Evolutionary conservation across 1,140 invertebrate genomes (phyloP), one percentile per base, ranked within the genome.

Genomic region (Lordiphosa stackelbergi): DNA sequence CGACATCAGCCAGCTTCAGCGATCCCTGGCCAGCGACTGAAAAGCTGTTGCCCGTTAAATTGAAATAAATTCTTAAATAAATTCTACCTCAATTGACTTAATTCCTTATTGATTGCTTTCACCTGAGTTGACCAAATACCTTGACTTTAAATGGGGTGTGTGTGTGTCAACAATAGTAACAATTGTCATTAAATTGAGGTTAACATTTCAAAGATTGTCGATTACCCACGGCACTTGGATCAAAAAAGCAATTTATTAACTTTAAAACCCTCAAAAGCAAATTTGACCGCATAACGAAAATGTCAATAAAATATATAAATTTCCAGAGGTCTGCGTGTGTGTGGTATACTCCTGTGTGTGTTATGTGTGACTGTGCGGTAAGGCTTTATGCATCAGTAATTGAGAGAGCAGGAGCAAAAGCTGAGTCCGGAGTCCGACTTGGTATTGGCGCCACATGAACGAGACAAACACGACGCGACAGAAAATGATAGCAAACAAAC

Each of bases 341-440:
- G 45, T 51, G 53, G 46, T 51, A 13, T 41, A 19, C 19, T 19
- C 3, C 19, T 19, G 19, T 19, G n/a, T n/a, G n/a, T n/a, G n/a
- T n/a, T 19, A 3, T 19, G 19, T 45, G 42, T 3, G 53, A 46
- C 10, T 55, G 38, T 19, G 45, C 57, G 53, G 46, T 51, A 13
- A 46, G 46, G 12, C 36, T 34, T 58, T 49, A 55, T 52, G 74
- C 48, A 60, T 61, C 66, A 70, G 31, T 34, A 5, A 46, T n/a
- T 46, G 11, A 34, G 5, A 28, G 42, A 31, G 43, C 11, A 31
- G 10, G 24, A 46, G 43, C 31, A 12, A 13, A 45, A 45, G 43
- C 31, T 45, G 24, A 45, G 43, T 11, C 11, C 24, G 24, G 24
- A n/a, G n/a, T n/a, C n/a, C n/a, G n/a, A 46, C 11, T 13, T 46